Evolutionary conservation across 2,113 vertebrate genomes (phyloP).

Genomic region (Numida meleagris): DNA sequence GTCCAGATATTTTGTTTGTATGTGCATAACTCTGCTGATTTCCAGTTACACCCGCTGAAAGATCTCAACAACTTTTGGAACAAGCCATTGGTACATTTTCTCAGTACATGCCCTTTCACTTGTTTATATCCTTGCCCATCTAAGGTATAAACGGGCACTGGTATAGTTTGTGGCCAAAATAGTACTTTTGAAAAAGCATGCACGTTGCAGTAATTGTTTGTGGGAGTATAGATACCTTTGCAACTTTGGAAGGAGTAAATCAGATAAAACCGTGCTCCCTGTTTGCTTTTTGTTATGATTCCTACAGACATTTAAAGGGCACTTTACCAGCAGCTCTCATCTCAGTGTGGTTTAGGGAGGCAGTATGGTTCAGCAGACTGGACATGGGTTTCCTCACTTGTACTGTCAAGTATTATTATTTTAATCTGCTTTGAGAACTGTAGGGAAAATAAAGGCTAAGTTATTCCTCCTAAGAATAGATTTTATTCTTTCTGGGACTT

Average conservation of each 20-base stretch:
- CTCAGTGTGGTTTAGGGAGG: constrained; percentile 46
- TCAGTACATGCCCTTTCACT: background rate
- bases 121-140: background rate
- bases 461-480: background rate
- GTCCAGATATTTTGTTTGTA: background rate
- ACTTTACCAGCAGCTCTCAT: background rate
- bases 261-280: constrained; percentile 29
- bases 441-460: background rate
- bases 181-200: background rate
- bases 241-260: constrained; percentile 15
- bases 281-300: constrained; percentile 34
- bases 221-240: background rate
- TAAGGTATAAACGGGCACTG: background rate
- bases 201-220: constrained; percentile 3
- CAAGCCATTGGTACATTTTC: background rate
- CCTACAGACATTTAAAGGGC: constrained; percentile 49
- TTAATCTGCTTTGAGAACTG: background rate
- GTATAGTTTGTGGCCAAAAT: background rate
- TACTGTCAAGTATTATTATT: constrained; percentile 10
- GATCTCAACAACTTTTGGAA: background rate
- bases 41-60: background rate
- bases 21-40: background rate
- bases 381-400: constrained; percentile 1
- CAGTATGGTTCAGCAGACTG: background rate
- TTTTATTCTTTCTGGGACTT: background rate